Evolutionary conservation across 1,140 invertebrate species (phyloP), one percentile per base, ranked within the genome.

Genomic region (Lasioglossum albipes): DNA sequence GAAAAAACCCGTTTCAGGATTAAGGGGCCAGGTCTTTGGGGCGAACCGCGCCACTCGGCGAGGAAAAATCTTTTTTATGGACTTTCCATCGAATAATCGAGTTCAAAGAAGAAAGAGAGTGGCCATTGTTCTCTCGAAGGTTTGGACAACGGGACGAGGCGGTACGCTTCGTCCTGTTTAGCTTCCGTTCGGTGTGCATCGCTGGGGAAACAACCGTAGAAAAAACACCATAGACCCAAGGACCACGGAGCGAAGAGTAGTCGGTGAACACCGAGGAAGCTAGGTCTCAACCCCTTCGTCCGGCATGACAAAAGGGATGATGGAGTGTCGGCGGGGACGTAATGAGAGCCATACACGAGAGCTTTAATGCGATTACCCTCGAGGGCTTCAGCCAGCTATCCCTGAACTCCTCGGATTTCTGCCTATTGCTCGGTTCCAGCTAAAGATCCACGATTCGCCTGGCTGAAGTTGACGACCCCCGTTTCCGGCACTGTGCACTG

Each of bases 351-450:
- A 87, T 91, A 88, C 87, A 84, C 84, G 86, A 90, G 90, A 89
- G 87, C 83, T 85, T 85, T 93, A 93, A 93, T 93, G 90, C 91
- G 91, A 93, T 93, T 93, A 93, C 83, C 88, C 90, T 87, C 87
- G 84, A 90, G 90, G 92, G 92, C 91, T 93, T 93, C 92, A 90
- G 87, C 88, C 89, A 91, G 90, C 90, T 91, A 91, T 88, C 90
- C 85, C 85, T 92, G 91, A 91, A 92, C 89, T 91, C 85, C 83
- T 81, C 83, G 86, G 86, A 90, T 89, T 92, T 89, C 88, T 76
- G 90, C 41, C 88, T 89, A 89, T 88, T 89, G 84, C 85, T 85
- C 86, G 79, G 79, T 89, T 83, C 82, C 86, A 81, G 85, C 84
- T 89, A 91, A 91, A 87, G 81, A 90, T 89, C 88, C 82, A 74